Base-by-base conservation (phyloP, 2,888 invertebrate genomes). In the Pelosia muscerda region DNA sequence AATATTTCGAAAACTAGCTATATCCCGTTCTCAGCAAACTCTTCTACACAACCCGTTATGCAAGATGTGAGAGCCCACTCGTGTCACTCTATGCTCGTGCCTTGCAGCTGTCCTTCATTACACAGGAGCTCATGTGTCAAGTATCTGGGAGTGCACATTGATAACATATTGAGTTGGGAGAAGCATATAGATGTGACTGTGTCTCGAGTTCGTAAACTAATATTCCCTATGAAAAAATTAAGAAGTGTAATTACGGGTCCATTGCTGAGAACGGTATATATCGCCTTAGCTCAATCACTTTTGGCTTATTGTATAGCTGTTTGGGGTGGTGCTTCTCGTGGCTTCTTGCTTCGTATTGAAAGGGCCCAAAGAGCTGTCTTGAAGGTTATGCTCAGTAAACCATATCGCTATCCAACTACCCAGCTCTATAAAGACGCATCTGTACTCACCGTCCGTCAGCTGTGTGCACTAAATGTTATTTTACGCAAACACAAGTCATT, bases 91-190 rank as follows among this genome's bases (percentile, higher is more conserved):
- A 56, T 11, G 19, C 23, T 8, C 6, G 25, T 26, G 2, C 11
- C 6, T 26, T 56, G 56, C 19, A 56, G 5, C 6, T 56, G 56
- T 10, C 26, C 57, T 38, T 34, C 58, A 25, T 59, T 69, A 74
- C 66, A 63, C 69, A 63, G 49, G 42, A 25, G 61, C 15, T 53
- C 53, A 1, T 53, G 53, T 6, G 22, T 53, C 22, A 53, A 53
- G 22, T 53, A 53, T 22, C 6, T 53, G 22, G 53, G 22, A 22
- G 22, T 53, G n/a, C 22, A 53, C 5, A 53, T 53, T 53, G 53
- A 53, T 6, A 22, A n/a, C 22, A 53, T 22, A 53, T 6, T 53
- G 22, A 10, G 22, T 22, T 53, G 53, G 22, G 22, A 53, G 22
- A 22, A 22, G 8, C 8, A 22, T 53, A 53, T 53, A 10, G 53